These are phyloP conservation scores for Micromussa lordhowensis DNA, from an alignment of 92 coral and sea anemone species.

Conservation along the genomic window DNA sequence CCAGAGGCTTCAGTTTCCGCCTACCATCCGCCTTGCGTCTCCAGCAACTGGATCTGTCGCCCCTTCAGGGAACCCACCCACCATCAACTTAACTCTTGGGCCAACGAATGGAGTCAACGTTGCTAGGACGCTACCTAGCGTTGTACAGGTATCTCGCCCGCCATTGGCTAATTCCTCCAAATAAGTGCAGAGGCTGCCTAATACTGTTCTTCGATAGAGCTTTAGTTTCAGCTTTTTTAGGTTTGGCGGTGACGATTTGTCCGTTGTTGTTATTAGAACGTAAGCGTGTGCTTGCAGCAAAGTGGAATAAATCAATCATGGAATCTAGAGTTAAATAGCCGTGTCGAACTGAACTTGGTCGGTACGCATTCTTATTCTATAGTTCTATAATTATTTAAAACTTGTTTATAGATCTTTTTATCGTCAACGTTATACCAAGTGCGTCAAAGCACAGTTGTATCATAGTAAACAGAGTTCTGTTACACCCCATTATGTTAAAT, in stretches of 20 bases:
- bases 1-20: background rate
- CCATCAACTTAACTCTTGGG: constrained; percentile 3
- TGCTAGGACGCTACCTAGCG: background rate
- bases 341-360: background rate
- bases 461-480: background rate
- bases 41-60: background rate
- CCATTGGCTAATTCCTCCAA: background rate
- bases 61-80: constrained; percentile 15
- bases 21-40: background rate
- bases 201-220: background rate
- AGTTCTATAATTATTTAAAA: background rate
- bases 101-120: background rate
- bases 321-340: background rate
- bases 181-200: background rate
- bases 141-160: background rate
- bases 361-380: background rate
- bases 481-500: background rate
- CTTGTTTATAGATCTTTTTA: constrained; percentile 3
- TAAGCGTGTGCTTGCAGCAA: background rate
- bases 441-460: background rate
- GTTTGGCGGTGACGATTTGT: background rate
- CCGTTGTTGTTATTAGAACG: background rate
- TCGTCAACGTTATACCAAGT: background rate
- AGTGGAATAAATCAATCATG: background rate
- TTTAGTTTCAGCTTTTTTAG: background rate